Conservation (phyloP, 2,797 vertebrate species). For the Periparus ater region DNA sequence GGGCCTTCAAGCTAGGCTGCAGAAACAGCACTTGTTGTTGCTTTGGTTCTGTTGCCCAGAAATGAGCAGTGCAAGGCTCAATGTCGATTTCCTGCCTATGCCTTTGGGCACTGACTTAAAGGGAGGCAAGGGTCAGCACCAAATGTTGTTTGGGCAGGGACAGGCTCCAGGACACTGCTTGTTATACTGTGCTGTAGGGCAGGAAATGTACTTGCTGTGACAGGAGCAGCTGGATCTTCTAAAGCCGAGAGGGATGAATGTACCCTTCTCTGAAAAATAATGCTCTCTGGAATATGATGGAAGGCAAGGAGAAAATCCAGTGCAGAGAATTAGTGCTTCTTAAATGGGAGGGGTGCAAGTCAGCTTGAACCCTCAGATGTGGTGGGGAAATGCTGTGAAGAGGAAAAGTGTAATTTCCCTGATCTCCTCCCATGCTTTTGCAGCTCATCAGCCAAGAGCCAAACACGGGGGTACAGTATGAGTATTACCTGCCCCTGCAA, state of each 20-base stretch:
- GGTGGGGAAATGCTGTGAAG: background rate
- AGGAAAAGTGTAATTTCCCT: background rate
- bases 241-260: background rate
- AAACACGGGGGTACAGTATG: slow-evolving; percentile 88
- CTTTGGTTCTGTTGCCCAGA: background rate
- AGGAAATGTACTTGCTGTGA: background rate
- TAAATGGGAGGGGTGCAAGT: background rate
- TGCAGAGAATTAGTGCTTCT: background rate
- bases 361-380: background rate
- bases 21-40: background rate
- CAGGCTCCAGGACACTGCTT: background rate
- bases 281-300: background rate
- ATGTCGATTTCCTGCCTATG: background rate
- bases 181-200: background rate
- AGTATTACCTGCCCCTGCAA: slow-evolving; percentile 85
- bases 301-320: background rate
- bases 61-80: background rate
- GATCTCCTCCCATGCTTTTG: background rate
- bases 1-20: background rate
- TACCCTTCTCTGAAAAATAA: background rate
- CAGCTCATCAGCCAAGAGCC: slow-evolving; percentile 94
- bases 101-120: background rate
- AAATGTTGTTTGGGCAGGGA: background rate
- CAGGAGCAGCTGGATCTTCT: background rate
- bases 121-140: background rate